Conservation (phyloP, 2,797 vertebrate species). For the Vipera latastei region DNA sequence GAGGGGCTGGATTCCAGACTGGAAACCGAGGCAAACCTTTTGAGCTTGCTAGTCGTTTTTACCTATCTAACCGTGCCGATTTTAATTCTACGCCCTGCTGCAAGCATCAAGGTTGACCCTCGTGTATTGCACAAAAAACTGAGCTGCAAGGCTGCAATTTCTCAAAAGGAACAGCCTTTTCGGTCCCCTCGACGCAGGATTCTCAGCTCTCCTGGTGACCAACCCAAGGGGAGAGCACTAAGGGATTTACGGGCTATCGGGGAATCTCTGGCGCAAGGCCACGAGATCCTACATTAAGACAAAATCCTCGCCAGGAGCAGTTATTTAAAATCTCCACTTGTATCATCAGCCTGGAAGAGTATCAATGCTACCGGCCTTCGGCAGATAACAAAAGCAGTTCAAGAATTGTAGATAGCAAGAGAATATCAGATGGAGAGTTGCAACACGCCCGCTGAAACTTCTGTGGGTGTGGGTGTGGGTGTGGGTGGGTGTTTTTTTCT, state of each 20-base stretch:
- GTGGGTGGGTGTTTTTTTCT: not conserved
- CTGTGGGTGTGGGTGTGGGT: not conserved
- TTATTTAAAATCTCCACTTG: not conserved
- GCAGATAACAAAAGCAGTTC: no score
- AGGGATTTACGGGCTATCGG: not conserved
- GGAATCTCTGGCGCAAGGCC: not conserved
- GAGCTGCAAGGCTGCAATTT: not conserved
- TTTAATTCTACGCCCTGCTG: not conserved
- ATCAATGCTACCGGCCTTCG: not conserved
- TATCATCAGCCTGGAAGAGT: not conserved
- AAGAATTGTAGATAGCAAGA: not conserved
- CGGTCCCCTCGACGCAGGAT: not conserved
- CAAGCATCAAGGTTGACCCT: not conserved
- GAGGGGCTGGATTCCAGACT: not conserved
- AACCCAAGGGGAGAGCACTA: not conserved
- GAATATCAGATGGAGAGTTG: not conserved
- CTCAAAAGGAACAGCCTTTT: no score
- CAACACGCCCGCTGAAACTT: not conserved
- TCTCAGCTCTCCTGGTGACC: not conserved
- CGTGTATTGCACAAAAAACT: not conserved
- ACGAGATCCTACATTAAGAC: rapidly evolving
- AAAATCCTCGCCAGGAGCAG: not conserved
- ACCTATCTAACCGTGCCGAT: no score
- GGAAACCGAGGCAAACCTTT: no score
- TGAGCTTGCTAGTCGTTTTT: no score